Evolutionary conservation across 2,888 invertebrate genomes (phyloP).

Genomic region (Drepana falcataria): DNA sequence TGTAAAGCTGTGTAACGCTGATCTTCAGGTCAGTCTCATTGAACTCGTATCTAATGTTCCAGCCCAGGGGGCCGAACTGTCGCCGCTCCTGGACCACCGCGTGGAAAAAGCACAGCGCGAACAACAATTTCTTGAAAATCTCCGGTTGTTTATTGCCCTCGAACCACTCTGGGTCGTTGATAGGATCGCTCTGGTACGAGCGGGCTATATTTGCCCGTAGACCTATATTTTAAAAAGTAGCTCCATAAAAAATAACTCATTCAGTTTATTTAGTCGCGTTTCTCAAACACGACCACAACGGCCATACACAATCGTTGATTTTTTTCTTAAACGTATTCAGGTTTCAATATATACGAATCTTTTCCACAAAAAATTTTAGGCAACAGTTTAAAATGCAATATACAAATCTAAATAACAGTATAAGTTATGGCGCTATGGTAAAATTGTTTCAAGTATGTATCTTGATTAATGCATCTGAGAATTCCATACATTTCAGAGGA

Average conservation of each 20-base stretch:
- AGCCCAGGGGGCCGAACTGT: constrained; percentile 95
- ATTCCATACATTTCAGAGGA: no score
- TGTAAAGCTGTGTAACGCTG: constrained; percentile 91
- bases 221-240: constrained; percentile 36
- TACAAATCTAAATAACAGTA: no score
- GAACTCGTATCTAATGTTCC: constrained; percentile 97
- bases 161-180: constrained; percentile 92
- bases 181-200: constrained; percentile 92
- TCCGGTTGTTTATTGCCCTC: constrained; percentile 87
- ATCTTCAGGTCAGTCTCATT: constrained; percentile 96
- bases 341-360: no score
- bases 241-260: not conserved
- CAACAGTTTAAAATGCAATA: no score
- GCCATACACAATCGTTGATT: no score
- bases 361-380: no score
- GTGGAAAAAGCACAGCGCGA: constrained; percentile 95
- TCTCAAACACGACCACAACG: no score
- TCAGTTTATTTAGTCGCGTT: no score
- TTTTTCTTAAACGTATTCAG: no score
- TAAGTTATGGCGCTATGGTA: no score
- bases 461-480: no score
- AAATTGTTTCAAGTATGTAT: no score
- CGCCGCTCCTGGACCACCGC: constrained; percentile 93
- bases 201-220: constrained; percentile 89
- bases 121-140: constrained; percentile 90